Base-by-base conservation (phyloP, 2,888 invertebrate genomes). In the Agelastica alni region DNA sequence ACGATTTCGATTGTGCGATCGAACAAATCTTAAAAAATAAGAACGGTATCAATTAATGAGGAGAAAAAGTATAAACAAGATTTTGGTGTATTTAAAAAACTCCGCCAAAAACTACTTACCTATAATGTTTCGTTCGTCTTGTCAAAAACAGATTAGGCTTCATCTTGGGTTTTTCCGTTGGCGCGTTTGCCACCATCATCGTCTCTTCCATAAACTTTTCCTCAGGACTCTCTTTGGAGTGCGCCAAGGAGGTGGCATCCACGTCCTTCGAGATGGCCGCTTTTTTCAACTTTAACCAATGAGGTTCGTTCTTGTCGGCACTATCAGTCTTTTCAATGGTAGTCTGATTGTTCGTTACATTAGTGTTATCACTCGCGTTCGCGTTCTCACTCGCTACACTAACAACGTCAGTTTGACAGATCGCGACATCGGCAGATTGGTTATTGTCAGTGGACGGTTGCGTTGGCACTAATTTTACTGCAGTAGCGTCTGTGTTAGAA, bases 271-370 rank as follows among this genome's bases (percentile, higher is more conserved):
- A 76, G 61, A 85, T 84, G 28, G 84, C 79, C 9, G 91, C 91
- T 71, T 89, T 85, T 73, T 90, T 91, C 34, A 91, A 77, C 78
- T 88, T 89, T 9, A 83, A 83, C 91, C 91, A 91, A 52, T 72
- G 74, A 7, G 75, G 86, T 68, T 83, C 86, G 39, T 67, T 75
- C 64, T 76, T 80, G 7, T 73, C 63, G 37, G 78, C 65, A 65
- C 70, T 72, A 30, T 61, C 63, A 26, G 56, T 71, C 70, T 56
- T 75, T 72, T 59, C 60, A 22, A 58, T 42, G 32, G 49, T 56
- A 26, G 36, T 44, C 28, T 60, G 51, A 12, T 47, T 37, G 39
- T 52, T 43, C 36, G 37, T 53, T 60, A 36, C 51, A 58, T 58
- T 60, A 61, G 68, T 43, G 77, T 56, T 44, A 76, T 73, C 48